Percentiles rank a stretch among this genome's conserved stretches.
phyloP scores from a whole-genome alignment of 2,797 vertebrate species.

The Cyclura pinguis region DNA sequence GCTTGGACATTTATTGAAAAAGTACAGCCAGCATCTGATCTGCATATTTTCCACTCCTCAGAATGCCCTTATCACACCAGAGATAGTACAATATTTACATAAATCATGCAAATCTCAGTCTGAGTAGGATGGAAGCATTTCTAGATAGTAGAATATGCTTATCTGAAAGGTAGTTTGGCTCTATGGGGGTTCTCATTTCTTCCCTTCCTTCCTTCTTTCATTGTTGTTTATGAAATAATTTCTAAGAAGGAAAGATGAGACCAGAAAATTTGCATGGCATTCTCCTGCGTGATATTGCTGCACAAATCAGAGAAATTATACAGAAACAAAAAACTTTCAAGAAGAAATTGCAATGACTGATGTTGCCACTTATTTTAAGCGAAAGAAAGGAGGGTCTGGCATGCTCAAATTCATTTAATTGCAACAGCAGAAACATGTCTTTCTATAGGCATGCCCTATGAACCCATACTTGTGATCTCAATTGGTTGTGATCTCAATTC shows the following conservation, averaged over 20 bases:
- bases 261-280: constrained; percentile 18
- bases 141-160: constrained; percentile 9
- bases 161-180: constrained; percentile 33
- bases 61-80: constrained; percentile 26
- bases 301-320: constrained; percentile 21
- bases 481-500: background rate
- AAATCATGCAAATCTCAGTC: constrained; percentile 32
- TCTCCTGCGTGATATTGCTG: constrained; percentile 10
- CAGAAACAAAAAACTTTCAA: constrained; percentile 29
- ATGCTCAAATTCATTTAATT: background rate
- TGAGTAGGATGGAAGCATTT: constrained; percentile 4
- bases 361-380: constrained; percentile 16
- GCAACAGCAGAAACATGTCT: background rate
- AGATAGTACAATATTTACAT: constrained; percentile 33
- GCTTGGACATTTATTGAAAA: constrained; percentile 10
- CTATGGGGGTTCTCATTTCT: constrained; percentile 27
- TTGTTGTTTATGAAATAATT: constrained; percentile 36
- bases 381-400: background rate
- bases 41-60: constrained; percentile 32
- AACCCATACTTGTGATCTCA: background rate
- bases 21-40: constrained; percentile 28
- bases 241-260: background rate
- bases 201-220: constrained; percentile 5
- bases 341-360: constrained; percentile 14
- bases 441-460: constrained; percentile 2